These are phyloP conservation scores for Haliclystus octoradiatus DNA, from an alignment of 30 jellyfish, hydroid and myxozoan genomes.

Conservation along the genomic window DNA sequence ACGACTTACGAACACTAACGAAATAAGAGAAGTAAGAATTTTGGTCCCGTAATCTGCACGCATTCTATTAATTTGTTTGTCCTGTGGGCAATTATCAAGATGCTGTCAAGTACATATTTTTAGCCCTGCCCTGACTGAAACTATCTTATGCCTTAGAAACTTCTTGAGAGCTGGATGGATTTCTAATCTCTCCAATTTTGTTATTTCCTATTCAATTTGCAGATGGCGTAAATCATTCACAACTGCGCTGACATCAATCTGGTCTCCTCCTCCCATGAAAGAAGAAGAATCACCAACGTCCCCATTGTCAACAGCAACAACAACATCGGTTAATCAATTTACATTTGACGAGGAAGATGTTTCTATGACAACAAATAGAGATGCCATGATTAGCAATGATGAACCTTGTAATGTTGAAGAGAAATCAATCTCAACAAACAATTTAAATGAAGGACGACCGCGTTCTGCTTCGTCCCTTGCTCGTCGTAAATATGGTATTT, in stretches of 20 bases:
- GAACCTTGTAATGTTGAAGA: not conserved
- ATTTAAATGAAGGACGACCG: not conserved
- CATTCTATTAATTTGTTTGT: not conserved
- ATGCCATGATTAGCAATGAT: not conserved
- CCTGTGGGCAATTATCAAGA: too few relatives aligned
- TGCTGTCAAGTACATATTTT: too few relatives aligned
- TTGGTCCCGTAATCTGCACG: too few relatives aligned
- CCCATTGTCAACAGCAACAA: not conserved
- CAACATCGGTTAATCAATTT: not conserved
- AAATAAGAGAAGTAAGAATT: too few relatives aligned
- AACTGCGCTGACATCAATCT: not conserved
- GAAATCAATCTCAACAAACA: not conserved
- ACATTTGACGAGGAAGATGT: not conserved
- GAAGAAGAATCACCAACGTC: not conserved
- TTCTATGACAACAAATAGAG: not conserved
- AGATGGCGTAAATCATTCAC: not conserved
- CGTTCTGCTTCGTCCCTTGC: slow-evolving; percentile 1
- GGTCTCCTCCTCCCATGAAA: not conserved
- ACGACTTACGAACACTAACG: too few relatives aligned
- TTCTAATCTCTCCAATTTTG: too few relatives aligned
- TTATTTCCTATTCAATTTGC: too few relatives aligned
- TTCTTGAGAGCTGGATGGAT: too few relatives aligned
- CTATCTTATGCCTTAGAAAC: too few relatives aligned
- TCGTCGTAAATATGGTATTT: slow-evolving; percentile 43
- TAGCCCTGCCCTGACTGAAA: too few relatives aligned